These are phyloP conservation scores for Triplophysa bombifrons DNA, from an alignment of 2,797 vertebrate species.

Conservation along the genomic window DNA sequence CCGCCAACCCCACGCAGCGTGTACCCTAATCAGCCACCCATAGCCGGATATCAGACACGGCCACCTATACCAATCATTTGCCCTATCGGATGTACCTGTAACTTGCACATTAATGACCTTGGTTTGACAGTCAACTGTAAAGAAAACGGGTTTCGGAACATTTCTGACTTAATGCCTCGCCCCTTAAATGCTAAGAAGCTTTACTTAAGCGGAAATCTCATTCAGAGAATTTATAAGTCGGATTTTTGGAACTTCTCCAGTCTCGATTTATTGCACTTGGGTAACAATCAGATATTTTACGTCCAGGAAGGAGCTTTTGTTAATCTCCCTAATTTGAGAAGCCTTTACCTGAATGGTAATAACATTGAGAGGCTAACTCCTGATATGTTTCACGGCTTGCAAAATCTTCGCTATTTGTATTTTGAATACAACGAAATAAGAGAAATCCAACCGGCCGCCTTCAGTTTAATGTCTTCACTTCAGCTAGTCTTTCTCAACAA, in stretches of 20 bases:
- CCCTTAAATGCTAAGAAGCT: conserved; percentile 92
- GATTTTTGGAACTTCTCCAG: conserved; percentile 98
- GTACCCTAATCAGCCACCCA: conserved; percentile 86
- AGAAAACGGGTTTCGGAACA: conserved; percentile 88
- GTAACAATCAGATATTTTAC: conserved; percentile 94
- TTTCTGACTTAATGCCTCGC: conserved; percentile 91
- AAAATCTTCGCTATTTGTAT: conserved; percentile 92
- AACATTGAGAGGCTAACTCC: conserved; percentile 90
- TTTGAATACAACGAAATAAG: conserved; percentile 97
- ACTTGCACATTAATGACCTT: conserved; percentile 87
- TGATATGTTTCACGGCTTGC: conserved; percentile 92
- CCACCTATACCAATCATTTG: conserved; percentile 84
- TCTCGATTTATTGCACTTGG: conserved; percentile 93
- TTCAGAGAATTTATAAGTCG: conserved; percentile 89
- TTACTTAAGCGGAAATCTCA: conserved; percentile 92
- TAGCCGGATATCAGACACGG: conserved; percentile 80
- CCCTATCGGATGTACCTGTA: conserved; percentile 91
- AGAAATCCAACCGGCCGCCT: conserved; percentile 88
- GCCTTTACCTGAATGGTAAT: conserved; percentile 96
- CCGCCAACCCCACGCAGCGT: conserved; percentile 86
- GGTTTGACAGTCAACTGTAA: conserved; percentile 97
- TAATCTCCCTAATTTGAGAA: conserved; percentile 88
- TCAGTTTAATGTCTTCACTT: conserved; percentile 92
- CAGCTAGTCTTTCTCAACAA: conserved; percentile 95
- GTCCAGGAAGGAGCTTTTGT: conserved; percentile 96